Evolutionary conservation across 2,797 vertebrate species (phyloP), one percentile per base, ranked within the genome.

Genomic region (Sebastes melanostomus): DNA sequence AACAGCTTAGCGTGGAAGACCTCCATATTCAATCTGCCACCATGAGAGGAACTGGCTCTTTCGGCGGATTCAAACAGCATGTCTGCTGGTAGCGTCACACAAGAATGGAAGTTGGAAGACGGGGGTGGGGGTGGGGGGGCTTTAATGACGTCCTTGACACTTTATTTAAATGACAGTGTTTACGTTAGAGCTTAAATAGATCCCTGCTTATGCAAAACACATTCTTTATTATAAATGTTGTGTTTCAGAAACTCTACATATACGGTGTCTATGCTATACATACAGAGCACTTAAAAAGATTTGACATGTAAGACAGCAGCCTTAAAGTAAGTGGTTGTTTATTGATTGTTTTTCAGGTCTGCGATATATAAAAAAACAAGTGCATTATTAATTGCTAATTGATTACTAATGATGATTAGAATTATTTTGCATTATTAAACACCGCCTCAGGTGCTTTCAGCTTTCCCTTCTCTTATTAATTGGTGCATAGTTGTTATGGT

Each of bases 91-190:
- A 7, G 29, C 36, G 14, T 67, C 74, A 69, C 56, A 72, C 38
- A 42, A 85, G 38, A 76, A 74, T 74, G 36, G 72, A 78, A 63
- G 78, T 29, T 38, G n/a, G 77, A 63, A 46, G 54, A 50, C 18
- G 46, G 46, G 60, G 30, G 11, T 10, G 18, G 36, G 5, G 36
- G 36, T 2, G 12, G 12, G 36, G 66, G n/a, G 22, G 11, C 34
- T 81, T 88, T 87, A 76, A 85, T 83, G 79, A 85, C 70, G 83
- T 84, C 82, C 80, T 84, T 86, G 86, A 86, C 84, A 78, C 78
- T 72, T 73, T 11, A 22, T 54, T 72, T 73, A 55, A 75, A 82
- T 85, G 22, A 83, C 74, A 71, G 69, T 20, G 36, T 78, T 85
- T 71, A 56, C 16, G 4, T 24, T 27, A 30, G 20, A 62, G 59